phyloP scores from a whole-genome alignment of 2,797 vertebrate genomes.

The Loris lydekkerianus region DNA sequence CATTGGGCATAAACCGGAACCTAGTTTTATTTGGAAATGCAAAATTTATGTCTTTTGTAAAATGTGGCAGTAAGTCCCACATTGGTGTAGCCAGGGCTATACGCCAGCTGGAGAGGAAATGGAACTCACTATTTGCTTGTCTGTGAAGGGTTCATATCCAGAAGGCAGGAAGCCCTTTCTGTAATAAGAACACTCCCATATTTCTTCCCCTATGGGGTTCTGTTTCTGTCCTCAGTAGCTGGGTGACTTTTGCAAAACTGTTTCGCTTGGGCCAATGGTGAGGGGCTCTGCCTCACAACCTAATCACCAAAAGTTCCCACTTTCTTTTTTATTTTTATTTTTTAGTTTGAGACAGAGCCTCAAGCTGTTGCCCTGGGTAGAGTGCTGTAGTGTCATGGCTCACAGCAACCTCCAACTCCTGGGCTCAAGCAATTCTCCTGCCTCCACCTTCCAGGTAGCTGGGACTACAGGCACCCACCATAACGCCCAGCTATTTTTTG shows the following conservation, averaged over 20 bases:
- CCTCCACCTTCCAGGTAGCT: too few species aligned
- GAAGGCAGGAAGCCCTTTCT: not conserved
- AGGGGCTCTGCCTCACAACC: not conserved
- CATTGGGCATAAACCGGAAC: slow-evolving; percentile 33
- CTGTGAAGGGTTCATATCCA: not conserved
- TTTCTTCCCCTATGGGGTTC: not conserved
- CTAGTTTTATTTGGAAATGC: slow-evolving; percentile 65
- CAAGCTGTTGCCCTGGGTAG: too few species aligned
- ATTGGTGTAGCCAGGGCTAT: not conserved
- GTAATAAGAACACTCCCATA: not conserved
- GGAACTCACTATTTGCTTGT: not conserved
- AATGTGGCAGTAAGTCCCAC: slow-evolving; percentile 55
- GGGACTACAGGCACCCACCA: too few species aligned
- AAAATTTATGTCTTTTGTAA: slow-evolving; percentile 64
- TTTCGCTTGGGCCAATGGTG: not conserved
- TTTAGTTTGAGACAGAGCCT: too few species aligned
- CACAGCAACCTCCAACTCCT: too few species aligned
- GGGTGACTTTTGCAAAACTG: not conserved
- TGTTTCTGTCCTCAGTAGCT: not conserved
- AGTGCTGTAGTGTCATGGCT: too few species aligned
- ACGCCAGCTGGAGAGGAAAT: slow-evolving; percentile 3
- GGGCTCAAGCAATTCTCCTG: too few species aligned
- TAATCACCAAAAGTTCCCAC: not conserved
- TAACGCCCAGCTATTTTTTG: too few species aligned
- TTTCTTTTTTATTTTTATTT: not conserved